These are phyloP conservation scores for Clupea harengus DNA, from an alignment of 2,113 vertebrate genomes.

Conservation along the genomic window DNA sequence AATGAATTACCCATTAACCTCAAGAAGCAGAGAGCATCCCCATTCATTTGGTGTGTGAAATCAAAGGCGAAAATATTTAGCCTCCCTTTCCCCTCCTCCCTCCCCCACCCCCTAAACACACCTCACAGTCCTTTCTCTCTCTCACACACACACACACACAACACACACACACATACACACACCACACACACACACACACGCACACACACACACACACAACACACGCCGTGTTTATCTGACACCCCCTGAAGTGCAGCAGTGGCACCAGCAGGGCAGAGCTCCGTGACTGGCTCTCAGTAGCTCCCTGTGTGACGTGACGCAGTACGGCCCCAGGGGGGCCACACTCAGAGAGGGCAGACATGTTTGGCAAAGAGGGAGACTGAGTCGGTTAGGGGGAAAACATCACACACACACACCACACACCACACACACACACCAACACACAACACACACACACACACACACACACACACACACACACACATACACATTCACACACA, in stretches of 20 bases:
- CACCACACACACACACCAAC: not conserved
- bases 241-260: no score
- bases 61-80: not conserved
- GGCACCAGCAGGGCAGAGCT: no score
- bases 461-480: no score
- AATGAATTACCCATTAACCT: not conserved
- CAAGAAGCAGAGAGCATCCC: not conserved
- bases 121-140: not conserved
- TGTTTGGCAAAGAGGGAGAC: not conserved
- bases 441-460: not conserved
- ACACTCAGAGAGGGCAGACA: not conserved
- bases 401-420: not conserved
- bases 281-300: no score
- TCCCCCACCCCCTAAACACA: not conserved
- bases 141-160: no score
- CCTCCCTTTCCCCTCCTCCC: not conserved
- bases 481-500: not conserved
- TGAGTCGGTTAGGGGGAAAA: not conserved
- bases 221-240: no score
- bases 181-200: no score
- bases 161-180: no score
- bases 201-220: no score
- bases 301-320: not conserved
- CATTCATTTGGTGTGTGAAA: not conserved
- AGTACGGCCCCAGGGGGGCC: not conserved